Evolutionary conservation across 1,140 invertebrate genomes (phyloP).

Genomic region (Ostrea denselamellosa): DNA sequence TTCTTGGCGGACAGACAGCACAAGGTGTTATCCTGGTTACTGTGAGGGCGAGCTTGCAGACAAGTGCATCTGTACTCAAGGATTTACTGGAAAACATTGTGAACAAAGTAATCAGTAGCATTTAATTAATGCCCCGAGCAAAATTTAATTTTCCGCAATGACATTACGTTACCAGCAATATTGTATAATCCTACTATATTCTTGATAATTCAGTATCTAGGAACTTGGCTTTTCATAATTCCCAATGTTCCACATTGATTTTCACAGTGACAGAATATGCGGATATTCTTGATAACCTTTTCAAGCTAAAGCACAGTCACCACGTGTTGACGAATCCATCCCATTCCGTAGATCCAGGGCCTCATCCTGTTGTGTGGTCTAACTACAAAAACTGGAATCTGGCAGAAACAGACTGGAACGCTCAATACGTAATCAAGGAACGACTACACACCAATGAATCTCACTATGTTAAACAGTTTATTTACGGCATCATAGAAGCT

Average conservation of each 20-base stretch:
- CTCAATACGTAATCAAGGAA: slow-evolving; percentile 2
- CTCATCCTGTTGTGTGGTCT: background rate
- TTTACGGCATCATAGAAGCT: slow-evolving; percentile 11
- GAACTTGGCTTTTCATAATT: no score
- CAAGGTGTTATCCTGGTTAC: slow-evolving; percentile 56
- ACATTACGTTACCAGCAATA: no score
- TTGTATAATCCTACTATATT: no score
- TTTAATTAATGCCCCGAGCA: background rate
- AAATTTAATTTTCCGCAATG: no score
- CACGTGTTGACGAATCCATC: background rate
- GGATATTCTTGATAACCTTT: background rate
- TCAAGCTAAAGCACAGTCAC: background rate
- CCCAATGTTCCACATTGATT: background rate
- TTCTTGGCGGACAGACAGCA: slow-evolving; percentile 58
- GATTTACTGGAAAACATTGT: slow-evolving; percentile 55
- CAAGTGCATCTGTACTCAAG: slow-evolving; percentile 49
- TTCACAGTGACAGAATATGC: slow-evolving; percentile 17
- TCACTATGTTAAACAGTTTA: background rate
- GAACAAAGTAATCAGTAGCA: slow-evolving; percentile 47
- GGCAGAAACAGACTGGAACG: background rate
- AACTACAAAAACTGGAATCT: slow-evolving; percentile 1
- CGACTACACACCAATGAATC: background rate
- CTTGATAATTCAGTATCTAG: background rate
- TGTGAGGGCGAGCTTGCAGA: slow-evolving; percentile 42
- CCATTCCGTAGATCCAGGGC: background rate